phyloP scores from a whole-genome alignment of 2,113 vertebrate species.

The Gopherus flavomarginatus region DNA sequence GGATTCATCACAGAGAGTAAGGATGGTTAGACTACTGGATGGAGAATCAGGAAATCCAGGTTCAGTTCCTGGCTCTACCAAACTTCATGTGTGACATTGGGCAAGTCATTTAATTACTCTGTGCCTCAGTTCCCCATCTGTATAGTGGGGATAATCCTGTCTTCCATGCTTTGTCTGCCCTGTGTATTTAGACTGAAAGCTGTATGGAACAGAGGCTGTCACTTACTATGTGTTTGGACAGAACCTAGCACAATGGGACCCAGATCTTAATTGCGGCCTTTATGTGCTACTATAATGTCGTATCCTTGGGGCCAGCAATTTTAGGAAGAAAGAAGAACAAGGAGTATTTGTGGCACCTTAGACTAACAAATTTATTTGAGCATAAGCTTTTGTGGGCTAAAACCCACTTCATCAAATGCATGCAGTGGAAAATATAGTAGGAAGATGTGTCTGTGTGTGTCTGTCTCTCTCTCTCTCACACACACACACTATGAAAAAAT shows the following conservation, averaged over 20 bases:
- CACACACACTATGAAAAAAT: too few relatives aligned
- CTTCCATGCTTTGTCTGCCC: fast-evolving
- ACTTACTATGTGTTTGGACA: neutral
- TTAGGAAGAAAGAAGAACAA: too few relatives aligned
- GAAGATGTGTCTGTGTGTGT: too few relatives aligned
- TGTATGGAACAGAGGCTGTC: neutral
- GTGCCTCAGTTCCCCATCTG: neutral
- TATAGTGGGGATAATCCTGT: neutral
- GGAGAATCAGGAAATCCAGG: neutral
- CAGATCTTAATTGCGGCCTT: neutral
- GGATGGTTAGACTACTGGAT: neutral
- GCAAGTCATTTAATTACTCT: neutral
- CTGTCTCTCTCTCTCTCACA: too few relatives aligned
- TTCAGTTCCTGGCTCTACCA: neutral
- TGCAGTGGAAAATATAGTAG: too few relatives aligned
- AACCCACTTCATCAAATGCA: too few relatives aligned
- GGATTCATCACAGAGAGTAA: neutral
- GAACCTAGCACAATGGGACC: neutral
- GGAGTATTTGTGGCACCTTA: too few relatives aligned
- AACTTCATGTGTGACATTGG: neutral
- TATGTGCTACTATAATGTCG: neutral
- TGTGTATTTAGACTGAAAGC: too few relatives aligned
- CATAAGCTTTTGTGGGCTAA: too few relatives aligned
- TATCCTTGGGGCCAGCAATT: too few relatives aligned
- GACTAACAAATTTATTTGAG: too few relatives aligned